phyloP scores from a whole-genome alignment of 2,797 vertebrate species.

The Nannoperca australis region DNA sequence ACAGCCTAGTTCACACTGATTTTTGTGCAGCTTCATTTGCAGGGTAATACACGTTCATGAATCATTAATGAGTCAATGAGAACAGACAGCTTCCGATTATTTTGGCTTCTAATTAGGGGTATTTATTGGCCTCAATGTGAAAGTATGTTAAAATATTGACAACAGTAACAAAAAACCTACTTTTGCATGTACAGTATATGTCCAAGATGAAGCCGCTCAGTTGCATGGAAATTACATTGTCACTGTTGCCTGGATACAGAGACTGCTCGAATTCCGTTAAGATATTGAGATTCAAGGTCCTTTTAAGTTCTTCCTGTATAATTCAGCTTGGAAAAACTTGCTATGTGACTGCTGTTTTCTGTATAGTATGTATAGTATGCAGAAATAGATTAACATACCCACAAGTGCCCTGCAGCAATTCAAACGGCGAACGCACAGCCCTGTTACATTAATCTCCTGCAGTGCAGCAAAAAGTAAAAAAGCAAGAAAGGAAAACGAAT shows the following conservation, averaged over 20 bases:
- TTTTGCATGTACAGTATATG: slow-evolving; percentile 28
- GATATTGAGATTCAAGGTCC: slow-evolving; percentile 57
- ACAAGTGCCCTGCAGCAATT: slow-evolving; percentile 22
- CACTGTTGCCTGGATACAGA: slow-evolving; percentile 72
- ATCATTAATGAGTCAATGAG: slow-evolving; percentile 42
- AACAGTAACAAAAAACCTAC: slow-evolving; percentile 22
- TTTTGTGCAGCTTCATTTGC: slow-evolving; percentile 34
- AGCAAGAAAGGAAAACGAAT: slow-evolving; percentile 4
- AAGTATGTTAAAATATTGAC: slow-evolving; percentile 48
- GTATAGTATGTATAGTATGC: slow-evolving; percentile 7
- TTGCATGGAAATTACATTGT: slow-evolving; percentile 52
- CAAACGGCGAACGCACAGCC: not conserved
- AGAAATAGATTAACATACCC: slow-evolving; percentile 28
- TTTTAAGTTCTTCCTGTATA: slow-evolving; percentile 53
- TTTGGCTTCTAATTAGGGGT: slow-evolving; percentile 33
- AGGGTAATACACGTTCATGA: slow-evolving; percentile 39
- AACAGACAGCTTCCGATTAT: slow-evolving; percentile 30
- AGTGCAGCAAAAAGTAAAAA: slow-evolving; percentile 11
- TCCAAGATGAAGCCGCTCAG: slow-evolving; percentile 50
- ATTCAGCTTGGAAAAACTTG: slow-evolving; percentile 41
- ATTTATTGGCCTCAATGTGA: slow-evolving; percentile 36
- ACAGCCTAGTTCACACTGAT: slow-evolving; percentile 24
- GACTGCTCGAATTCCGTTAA: slow-evolving; percentile 42
- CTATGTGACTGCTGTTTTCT: slow-evolving; percentile 26
- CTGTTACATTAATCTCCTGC: slow-evolving; percentile 29